These are phyloP conservation scores for Champsocephalus gunnari DNA, from an alignment of 2,797 vertebrate genomes.

Conservation along the genomic window DNA sequence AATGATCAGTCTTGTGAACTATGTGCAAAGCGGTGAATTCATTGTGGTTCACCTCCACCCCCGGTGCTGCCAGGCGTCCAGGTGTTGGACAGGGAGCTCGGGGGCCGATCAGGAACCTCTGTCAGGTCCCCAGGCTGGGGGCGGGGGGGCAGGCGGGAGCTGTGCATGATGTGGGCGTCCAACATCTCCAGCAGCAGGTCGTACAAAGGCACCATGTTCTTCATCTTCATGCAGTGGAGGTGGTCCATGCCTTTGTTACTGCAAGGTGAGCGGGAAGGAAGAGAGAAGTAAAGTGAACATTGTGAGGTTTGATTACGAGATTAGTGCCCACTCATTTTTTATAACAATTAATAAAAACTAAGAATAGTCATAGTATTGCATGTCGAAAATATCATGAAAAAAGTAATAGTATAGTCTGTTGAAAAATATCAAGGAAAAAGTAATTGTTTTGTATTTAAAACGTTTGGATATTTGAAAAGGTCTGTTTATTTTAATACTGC, in stretches of 20 bases:
- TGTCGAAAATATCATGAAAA: too few species aligned
- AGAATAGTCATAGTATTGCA: too few species aligned
- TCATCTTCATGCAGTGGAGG: slow-evolving; percentile 98
- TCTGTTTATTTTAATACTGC: too few species aligned
- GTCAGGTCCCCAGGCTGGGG: slow-evolving; percentile 29
- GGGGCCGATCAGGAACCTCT: slow-evolving; percentile 17
- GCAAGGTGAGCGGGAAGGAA: neutral
- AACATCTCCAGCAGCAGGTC: slow-evolving; percentile 98
- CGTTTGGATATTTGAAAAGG: too few species aligned
- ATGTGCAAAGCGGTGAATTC: slow-evolving; percentile 23
- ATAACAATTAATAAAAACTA: too few species aligned
- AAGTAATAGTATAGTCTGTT: too few species aligned
- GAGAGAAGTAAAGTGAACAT: neutral
- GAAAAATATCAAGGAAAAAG: too few species aligned
- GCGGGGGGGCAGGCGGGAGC: slow-evolving; percentile 82
- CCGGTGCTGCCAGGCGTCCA: slow-evolving; percentile 55
- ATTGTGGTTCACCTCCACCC: slow-evolving; percentile 26
- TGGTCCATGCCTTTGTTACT: slow-evolving; percentile 99
- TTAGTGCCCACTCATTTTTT: too few species aligned
- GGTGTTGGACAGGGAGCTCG: slow-evolving; percentile 44
- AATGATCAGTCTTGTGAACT: slow-evolving; percentile 16
- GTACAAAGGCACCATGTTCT: slow-evolving; percentile 96
- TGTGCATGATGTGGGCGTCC: slow-evolving; percentile 93
- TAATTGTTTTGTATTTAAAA: too few species aligned
- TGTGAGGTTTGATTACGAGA: too few species aligned